Conservation (phyloP, 2,113 vertebrate species). For the Paradisaea rubra region DNA sequence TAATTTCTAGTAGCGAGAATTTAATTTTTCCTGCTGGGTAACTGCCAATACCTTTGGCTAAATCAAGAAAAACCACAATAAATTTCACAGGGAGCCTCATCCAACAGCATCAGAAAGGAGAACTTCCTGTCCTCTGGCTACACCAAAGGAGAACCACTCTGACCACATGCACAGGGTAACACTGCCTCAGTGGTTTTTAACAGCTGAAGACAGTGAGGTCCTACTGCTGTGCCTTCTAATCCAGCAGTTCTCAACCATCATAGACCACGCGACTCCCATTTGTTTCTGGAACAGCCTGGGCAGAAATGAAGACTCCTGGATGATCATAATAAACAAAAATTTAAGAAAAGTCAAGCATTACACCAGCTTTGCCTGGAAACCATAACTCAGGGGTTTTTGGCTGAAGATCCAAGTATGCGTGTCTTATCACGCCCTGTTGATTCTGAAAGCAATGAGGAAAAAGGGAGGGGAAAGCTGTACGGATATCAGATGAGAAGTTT, state of each 20-base stretch:
- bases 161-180: not conserved
- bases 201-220: not conserved
- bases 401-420: not conserved
- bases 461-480: not conserved
- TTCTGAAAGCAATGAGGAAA: not conserved
- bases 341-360: not conserved
- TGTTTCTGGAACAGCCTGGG: not conserved
- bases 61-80: not conserved
- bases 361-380: not conserved
- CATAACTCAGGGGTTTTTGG: not conserved
- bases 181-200: not conserved
- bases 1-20: not conserved
- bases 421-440: slow-evolving; percentile 8
- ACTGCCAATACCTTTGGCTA: not conserved
- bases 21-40: not conserved
- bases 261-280: accelerated
- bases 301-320: not conserved
- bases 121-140: not conserved
- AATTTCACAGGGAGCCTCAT: not conserved
- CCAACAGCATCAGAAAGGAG: not conserved
- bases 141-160: not conserved
- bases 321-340: not conserved
- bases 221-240: not conserved
- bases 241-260: not conserved
- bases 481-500: not conserved